A percentile compares a stretch with the other conserved stretches of the same genome.
Evolutionary conservation across 1,140 invertebrate species (phyloP).

Genomic region (Pseudomyrmex sp.): DNA sequence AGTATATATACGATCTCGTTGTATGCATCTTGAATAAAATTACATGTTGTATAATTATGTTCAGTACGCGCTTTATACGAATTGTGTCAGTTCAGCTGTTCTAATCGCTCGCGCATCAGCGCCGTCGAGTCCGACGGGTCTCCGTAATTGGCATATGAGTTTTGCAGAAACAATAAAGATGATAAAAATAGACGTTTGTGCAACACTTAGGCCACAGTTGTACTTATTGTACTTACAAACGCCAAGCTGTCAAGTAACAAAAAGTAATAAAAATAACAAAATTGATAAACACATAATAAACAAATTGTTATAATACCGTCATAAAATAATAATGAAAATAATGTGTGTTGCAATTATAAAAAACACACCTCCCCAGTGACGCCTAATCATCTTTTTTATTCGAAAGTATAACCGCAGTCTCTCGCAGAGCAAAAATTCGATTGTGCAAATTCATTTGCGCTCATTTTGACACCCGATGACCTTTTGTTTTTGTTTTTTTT

Average conservation of each 20-base stretch:
- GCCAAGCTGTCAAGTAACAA: no score
- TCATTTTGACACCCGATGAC: neutral
- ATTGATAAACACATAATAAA: no score
- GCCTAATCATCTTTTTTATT: no score
- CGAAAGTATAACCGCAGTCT: no score
- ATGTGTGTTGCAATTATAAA: no score
- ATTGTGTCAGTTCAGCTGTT: slow-evolving; percentile 31
- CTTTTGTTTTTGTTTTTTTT: neutral
- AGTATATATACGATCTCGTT: neutral
- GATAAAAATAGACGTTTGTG: slow-evolving; percentile 20
- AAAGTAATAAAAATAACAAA: no score
- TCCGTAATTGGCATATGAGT: neutral
- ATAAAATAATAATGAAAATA: no score
- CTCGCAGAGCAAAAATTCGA: no score
- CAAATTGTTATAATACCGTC: no score
- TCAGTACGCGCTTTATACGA: neutral
- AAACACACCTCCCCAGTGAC: no score
- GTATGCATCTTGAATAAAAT: neutral
- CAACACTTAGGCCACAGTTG: neutral
- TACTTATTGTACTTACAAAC: no score
- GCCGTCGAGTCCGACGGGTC: neutral
- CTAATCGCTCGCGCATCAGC: slow-evolving; percentile 18
- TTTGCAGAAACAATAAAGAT: slow-evolving; percentile 43
- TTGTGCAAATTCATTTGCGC: no score
- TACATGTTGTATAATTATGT: slow-evolving; percentile 13